A percentile compares a stretch with the other conserved stretches of the same genome.
These are phyloP conservation scores for Sphyrna mokarran DNA, from an alignment of 2,113 vertebrate genomes.

Conservation along the genomic window DNA sequence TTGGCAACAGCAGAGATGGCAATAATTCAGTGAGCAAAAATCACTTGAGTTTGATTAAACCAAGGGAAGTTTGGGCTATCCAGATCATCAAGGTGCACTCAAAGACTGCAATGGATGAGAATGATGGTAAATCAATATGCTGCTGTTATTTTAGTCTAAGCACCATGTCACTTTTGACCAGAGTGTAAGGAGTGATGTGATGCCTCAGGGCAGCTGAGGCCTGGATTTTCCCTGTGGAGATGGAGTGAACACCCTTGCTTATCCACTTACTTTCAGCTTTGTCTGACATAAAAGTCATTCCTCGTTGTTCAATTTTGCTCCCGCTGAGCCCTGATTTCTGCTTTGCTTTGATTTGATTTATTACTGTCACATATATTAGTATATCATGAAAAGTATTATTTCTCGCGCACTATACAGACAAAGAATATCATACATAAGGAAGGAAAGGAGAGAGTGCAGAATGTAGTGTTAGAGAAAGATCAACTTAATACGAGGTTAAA, in stretches of 20 bases:
- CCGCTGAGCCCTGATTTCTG: too few relatives aligned
- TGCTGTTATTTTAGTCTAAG: neutral
- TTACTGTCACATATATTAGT: too few relatives aligned
- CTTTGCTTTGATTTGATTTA: too few relatives aligned
- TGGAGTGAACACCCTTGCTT: neutral
- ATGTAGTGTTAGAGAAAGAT: too few relatives aligned
- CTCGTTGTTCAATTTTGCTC: too few relatives aligned
- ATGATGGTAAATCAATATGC: neutral
- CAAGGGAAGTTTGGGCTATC: neutral
- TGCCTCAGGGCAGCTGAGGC: neutral
- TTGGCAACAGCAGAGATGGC: neutral
- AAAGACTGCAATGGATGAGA: neutral
- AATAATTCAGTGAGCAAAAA: neutral
- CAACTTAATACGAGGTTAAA: too few relatives aligned
- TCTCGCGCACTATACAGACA: too few relatives aligned
- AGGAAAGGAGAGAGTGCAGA: too few relatives aligned
- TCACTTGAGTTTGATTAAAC: neutral
- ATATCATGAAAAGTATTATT: too few relatives aligned
- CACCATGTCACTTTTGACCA: neutral
- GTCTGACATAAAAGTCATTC: neutral
- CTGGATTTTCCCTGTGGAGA: neutral
- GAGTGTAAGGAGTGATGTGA: neutral
- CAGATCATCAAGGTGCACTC: neutral
- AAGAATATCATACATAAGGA: too few relatives aligned
- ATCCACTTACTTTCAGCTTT: neutral